Percentiles rank a stretch among this genome's conserved stretches.
Conservation (phyloP, 2,888 invertebrate genomes). For the Agriopis marginaria region DNA sequence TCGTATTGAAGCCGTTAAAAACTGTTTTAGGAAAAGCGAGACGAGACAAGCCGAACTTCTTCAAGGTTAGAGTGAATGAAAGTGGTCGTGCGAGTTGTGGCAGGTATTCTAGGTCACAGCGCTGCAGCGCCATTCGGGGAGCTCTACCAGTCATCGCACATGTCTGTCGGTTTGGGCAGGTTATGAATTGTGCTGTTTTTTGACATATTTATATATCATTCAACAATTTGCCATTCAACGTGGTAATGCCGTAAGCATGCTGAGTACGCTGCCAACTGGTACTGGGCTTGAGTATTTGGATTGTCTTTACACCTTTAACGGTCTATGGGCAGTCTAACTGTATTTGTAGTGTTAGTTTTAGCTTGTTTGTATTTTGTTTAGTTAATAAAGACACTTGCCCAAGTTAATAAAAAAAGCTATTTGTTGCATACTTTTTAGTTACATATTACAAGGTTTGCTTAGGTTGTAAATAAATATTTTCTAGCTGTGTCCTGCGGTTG, state of each 20-base stretch:
- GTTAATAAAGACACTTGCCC: too few species aligned
- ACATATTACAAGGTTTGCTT: too few species aligned
- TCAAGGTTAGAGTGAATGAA: slow-evolving; percentile 26
- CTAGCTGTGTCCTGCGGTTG: too few species aligned
- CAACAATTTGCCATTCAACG: neutral
- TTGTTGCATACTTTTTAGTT: too few species aligned
- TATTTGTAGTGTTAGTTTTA: too few species aligned
- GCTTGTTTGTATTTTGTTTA: too few species aligned
- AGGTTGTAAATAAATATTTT: too few species aligned
- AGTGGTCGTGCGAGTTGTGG: slow-evolving; percentile 15
- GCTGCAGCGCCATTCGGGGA: slow-evolving; percentile 14
- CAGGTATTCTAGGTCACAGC: slow-evolving; percentile 27
- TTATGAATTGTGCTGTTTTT: neutral
- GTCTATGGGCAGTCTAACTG: too few species aligned
- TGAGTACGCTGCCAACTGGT: neutral
- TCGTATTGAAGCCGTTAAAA: neutral
- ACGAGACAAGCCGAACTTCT: slow-evolving; percentile 17
- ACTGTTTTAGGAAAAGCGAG: slow-evolving; percentile 20
- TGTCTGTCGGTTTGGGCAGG: slow-evolving; percentile 3
- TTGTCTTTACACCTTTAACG: too few species aligned
- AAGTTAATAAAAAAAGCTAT: too few species aligned
- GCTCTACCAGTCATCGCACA: slow-evolving; percentile 2
- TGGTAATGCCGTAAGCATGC: neutral
- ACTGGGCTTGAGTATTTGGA: too few species aligned
- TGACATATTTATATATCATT: neutral